Evolutionary conservation across 2,113 vertebrate genomes (phyloP), one percentile per base, ranked within the genome.

Genomic region (Hepsetus odoe): DNA sequence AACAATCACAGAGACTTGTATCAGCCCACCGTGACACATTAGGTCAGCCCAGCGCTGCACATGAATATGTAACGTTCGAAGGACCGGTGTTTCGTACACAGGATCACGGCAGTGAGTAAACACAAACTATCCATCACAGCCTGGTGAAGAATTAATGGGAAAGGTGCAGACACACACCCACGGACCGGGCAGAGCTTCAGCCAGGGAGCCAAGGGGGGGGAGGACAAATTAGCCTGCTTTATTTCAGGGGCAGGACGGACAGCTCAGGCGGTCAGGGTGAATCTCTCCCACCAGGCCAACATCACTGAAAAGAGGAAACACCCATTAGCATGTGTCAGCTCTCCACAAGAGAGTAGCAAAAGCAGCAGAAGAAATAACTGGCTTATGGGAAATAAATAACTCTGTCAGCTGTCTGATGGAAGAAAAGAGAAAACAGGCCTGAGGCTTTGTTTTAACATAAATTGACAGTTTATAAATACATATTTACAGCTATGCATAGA

Each of bases 31-130:
- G 28, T 22, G 16, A 91, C 92, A 65, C 61, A 38, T 65, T 38
- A 65, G 61, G 18, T 38, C 32, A 91, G 86, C 89, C 91, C 89
- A 92, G 94, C 92, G 92, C 92, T 88, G 91, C 89, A 91, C 94
- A 95, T 95, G 94, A 95, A 95, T 94, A 94, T 92, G 91, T 94
- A 95, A 95, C 89, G 92, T 89, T 89, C 91, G 94, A 95, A 95
- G 92, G 91, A 93, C 91, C 91, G 91, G 91, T 94, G 93, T 93
- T 94, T 91, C 93, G 90, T 90, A 90, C 92, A 93, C 90, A 88
- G 89, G 93, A 93, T 90, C 91, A 92, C 90, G 91, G 90, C 93
- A 65, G 93, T 92, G 92, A 94, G 95, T 95, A 95, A 95, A 95
- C 94, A 94, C 95, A 95, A 95, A 95, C 93, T 95, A 95, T 94